A percentile compares a stretch with the other conserved stretches of the same genome.
Conservation (phyloP, 2,797 vertebrate species). For the Valencia hispanica region DNA sequence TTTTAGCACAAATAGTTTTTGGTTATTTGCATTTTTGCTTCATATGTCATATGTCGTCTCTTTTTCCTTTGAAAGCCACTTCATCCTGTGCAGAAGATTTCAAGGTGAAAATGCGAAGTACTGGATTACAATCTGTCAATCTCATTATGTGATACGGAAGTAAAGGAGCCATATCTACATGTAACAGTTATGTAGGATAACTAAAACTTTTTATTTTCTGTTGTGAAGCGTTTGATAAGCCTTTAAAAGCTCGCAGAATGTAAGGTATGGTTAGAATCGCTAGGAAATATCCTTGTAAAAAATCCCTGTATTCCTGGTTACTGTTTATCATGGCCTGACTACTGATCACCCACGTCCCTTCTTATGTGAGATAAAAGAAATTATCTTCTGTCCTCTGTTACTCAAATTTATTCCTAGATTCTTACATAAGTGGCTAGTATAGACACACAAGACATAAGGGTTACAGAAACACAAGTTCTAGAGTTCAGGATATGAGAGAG, state of each 20-base stretch:
- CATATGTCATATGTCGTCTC: background rate
- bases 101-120: background rate
- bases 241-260: background rate
- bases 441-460: constrained; percentile 38
- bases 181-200: background rate
- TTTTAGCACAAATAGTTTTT: background rate
- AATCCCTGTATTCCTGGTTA: constrained; percentile 24
- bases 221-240: background rate
- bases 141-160: background rate
- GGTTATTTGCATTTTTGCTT: background rate
- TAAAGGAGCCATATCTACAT: background rate
- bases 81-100: background rate
- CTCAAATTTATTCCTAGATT: constrained; percentile 6
- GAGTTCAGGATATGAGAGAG: constrained; percentile 36
- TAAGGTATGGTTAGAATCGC: background rate
- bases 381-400: constrained; percentile 26
- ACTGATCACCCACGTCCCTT: constrained; percentile 8
- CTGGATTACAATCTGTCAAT: background rate
- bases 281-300: background rate
- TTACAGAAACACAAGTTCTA: constrained; percentile 8
- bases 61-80: background rate
- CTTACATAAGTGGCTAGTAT: constrained; percentile 52
- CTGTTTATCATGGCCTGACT: constrained; percentile 34
- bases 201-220: background rate
- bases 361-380: constrained; percentile 8